Percentiles rank a stretch among this genome's conserved stretches.
These are phyloP conservation scores for Virgularia gustaviana DNA, from an alignment of 92 coral and sea anemone species.

Conservation along the genomic window DNA sequence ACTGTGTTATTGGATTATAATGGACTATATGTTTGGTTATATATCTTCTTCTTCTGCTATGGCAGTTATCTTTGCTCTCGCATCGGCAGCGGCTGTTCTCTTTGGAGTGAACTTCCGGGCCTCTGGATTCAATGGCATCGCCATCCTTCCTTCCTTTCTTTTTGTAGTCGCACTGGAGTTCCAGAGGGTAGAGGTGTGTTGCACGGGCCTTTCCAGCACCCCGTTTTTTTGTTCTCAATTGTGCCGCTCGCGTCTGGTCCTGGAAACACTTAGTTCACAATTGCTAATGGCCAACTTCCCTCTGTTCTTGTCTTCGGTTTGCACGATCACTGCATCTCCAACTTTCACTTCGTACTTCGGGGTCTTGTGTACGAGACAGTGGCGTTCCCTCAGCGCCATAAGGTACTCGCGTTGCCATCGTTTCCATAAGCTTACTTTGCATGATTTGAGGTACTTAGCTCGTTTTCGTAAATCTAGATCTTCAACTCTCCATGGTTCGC, in stretches of 20 bases:
- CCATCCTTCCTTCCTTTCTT: not conserved
- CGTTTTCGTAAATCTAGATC: slow-evolving; percentile 30
- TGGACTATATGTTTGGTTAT: not conserved
- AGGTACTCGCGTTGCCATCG: slow-evolving; percentile 51
- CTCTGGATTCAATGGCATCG: not conserved
- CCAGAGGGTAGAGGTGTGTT: slow-evolving; percentile 40
- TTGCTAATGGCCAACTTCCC: slow-evolving; percentile 49
- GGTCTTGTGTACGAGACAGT: slow-evolving; percentile 44
- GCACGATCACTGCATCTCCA: slow-evolving; percentile 37
- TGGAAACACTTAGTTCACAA: slow-evolving; percentile 30
- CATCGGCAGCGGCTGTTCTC: slow-evolving; percentile 17
- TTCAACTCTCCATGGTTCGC: slow-evolving; percentile 21
- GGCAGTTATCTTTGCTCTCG: not conserved
- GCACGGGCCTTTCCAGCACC: slow-evolving; percentile 29
- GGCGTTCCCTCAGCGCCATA: slow-evolving; percentile 47
- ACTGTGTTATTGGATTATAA: not conserved
- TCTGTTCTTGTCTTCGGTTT: slow-evolving; percentile 43
- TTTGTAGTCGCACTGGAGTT: slow-evolving; percentile 27
- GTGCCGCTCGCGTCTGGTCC: slow-evolving; percentile 44
- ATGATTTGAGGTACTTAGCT: slow-evolving; percentile 18
- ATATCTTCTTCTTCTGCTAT: slow-evolving; percentile 7
- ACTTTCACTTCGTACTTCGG: not conserved
- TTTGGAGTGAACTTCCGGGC: not conserved
- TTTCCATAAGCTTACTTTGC: slow-evolving; percentile 40
- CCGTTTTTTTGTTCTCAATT: slow-evolving; percentile 38